Base-by-base conservation (phyloP, 2,113 vertebrate species). In the Glaucomys volans region DNA sequence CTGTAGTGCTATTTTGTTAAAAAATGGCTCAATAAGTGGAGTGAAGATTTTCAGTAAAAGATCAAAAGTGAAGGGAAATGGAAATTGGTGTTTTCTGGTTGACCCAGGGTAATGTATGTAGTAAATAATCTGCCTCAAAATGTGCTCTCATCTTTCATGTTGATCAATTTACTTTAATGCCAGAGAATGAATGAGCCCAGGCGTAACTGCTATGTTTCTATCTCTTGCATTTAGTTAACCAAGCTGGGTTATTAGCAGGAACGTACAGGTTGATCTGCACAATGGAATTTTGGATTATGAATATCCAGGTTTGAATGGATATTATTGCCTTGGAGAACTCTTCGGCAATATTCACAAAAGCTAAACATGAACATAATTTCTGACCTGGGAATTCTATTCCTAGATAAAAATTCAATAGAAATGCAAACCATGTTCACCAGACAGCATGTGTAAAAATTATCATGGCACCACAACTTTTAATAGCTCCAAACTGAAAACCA, bases 1-100 rank as follows among this genome's bases (percentile, higher is more conserved):
- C 32, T 44, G 2, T 50, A 76, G 10, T 74, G 4, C 17, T 93
- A 18, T 84, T 44, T 57, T 89, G 50, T 12, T 47, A 59, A 79
- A 91, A 82, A 66, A 80, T 16, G 5, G 24, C 77, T 75, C 20
- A 66, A 22, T 59, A 90, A 62, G 35, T 67, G 4, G 8, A 77
- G 3, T n/a, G 42, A 81, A 92, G n/a, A 62, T 71, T 81, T 96
- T 94, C 92, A 95, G 5, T 59, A 82, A 92, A 92, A 20, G 8
- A 88, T 35, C 52, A 85, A 94, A 92, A 62, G 35, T n/a, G 13
- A 87, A 64, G 28, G 8, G 12, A 22, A 80, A 80, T 32, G 67
- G 42, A 84, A 81, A 87, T 91, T 84, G 14, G 4, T 71, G 5
- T 62, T 24, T 5, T 35, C 24, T 81, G 24, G 17, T 77, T 52